These are phyloP conservation scores for Manis javanica DNA, from an alignment of 2,797 vertebrate species.

Conservation along the genomic window DNA sequence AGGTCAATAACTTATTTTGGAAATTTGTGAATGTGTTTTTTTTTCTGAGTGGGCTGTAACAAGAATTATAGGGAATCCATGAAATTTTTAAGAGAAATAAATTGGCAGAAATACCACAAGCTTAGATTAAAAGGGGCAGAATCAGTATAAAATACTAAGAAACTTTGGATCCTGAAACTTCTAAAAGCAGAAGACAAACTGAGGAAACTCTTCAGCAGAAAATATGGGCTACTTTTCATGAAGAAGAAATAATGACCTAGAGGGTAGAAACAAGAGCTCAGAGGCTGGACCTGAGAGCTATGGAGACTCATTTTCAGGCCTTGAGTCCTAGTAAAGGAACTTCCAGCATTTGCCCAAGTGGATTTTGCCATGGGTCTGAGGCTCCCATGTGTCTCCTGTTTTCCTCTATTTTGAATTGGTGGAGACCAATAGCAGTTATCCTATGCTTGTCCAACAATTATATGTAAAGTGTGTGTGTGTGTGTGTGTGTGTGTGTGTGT, in stretches of 20 bases:
- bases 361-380: background rate
- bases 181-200: background rate
- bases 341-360: background rate
- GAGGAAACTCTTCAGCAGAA: background rate
- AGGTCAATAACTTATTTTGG: background rate
- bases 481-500: background rate
- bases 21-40: background rate
- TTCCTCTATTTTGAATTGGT: background rate
- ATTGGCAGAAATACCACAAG: background rate
- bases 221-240: background rate
- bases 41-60: background rate
- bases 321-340: background rate
- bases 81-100: slow-evolving; percentile 3
- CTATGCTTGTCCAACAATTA: background rate
- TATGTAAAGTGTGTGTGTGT: no score
- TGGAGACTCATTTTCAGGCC: background rate
- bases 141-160: background rate
- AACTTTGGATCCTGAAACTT: background rate
- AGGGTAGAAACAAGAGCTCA: background rate
- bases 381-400: background rate
- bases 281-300: background rate
- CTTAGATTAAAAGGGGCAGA: background rate
- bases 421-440: background rate
- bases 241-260: background rate
- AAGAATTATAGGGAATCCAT: background rate